A percentile compares a stretch with the other conserved stretches of the same genome.
These are phyloP conservation scores for Atherix ibis DNA, from an alignment of 2,888 invertebrate species.

Conservation along the genomic window DNA sequence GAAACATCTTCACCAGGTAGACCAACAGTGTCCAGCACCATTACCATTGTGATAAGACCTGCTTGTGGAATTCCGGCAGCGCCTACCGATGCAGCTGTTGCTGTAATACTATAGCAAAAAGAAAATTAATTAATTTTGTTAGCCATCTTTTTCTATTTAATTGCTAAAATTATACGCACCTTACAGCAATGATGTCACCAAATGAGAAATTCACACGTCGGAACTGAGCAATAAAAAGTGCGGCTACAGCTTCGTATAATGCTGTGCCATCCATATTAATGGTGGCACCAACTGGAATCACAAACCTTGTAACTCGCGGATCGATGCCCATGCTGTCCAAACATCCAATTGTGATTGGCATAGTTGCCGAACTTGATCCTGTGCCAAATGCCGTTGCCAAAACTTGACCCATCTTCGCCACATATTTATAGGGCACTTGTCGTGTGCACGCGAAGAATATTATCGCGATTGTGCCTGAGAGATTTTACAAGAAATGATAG, in stretches of 20 bases:
- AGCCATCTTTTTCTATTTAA: constrained; percentile 2
- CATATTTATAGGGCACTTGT: constrained; percentile 65
- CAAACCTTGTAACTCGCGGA: constrained; percentile 81
- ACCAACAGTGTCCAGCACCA: constrained; percentile 84
- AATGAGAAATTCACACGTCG: constrained; percentile 66
- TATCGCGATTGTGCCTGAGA: constrained; percentile 57
- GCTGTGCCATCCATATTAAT: constrained; percentile 96
- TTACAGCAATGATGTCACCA: constrained; percentile 80
- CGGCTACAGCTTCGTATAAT: constrained; percentile 94
- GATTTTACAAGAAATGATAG: neutral
- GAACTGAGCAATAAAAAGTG: constrained; percentile 92
- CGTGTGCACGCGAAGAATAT: constrained; percentile 71
- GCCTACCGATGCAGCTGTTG: constrained; percentile 93
- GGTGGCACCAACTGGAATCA: constrained; percentile 92
- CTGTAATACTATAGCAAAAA: constrained; percentile 57
- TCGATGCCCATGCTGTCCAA: constrained; percentile 86
- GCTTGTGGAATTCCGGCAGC: constrained; percentile 95
- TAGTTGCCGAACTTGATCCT: constrained; percentile 85
- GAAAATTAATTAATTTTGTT: constrained; percentile 8
- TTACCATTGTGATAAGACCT: constrained; percentile 89
- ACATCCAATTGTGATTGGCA: constrained; percentile 88
- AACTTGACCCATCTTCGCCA: constrained; percentile 76
- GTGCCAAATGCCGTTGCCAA: constrained; percentile 93
- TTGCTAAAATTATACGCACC: too few species aligned
- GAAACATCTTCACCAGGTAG: constrained; percentile 80